Conservation (phyloP, 2,797 vertebrate species). For the Myiotriccus ornatus region DNA sequence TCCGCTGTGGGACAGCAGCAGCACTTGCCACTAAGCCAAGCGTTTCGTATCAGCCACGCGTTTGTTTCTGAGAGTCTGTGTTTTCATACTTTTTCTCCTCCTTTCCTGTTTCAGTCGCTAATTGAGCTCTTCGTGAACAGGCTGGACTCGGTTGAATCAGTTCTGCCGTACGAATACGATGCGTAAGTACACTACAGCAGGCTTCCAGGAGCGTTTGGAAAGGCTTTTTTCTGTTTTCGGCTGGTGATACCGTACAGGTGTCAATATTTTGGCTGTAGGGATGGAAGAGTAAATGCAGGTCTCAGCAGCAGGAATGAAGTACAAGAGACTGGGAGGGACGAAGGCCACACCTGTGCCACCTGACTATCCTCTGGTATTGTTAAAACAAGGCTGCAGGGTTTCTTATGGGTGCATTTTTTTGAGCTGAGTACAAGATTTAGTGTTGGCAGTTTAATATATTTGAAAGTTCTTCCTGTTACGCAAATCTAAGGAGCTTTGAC, state of each 20-base stretch:
- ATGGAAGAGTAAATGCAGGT: not conserved
- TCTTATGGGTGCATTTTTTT: not conserved
- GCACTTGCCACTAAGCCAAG: not conserved
- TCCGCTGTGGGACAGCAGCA: not conserved
- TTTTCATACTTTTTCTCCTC: not conserved
- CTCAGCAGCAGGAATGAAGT: not conserved
- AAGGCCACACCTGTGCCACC: not conserved
- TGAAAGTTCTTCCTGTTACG: not conserved
- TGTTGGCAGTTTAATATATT: not conserved
- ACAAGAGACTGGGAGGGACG: not conserved
- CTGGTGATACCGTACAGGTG: accelerated
- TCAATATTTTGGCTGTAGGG: not conserved
- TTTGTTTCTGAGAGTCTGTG: not conserved
- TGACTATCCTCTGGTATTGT: not conserved
- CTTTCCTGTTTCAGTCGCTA: conserved; percentile 67
- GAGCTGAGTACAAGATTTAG: not conserved
- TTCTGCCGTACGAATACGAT: conserved; percentile 88
- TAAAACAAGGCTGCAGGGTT: not conserved
- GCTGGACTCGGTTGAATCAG: conserved; percentile 89
- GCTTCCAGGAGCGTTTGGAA: not conserved
- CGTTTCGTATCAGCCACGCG: accelerated
- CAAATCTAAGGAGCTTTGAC: not conserved
- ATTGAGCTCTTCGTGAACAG: conserved; percentile 90
- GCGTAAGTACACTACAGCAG: conserved; percentile 77
- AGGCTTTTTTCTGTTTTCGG: not conserved